Evolutionary conservation across 2,888 invertebrate species (phyloP), one percentile per base, ranked within the genome.

Genomic region (Scaptomyza cyrtandrae): DNA sequence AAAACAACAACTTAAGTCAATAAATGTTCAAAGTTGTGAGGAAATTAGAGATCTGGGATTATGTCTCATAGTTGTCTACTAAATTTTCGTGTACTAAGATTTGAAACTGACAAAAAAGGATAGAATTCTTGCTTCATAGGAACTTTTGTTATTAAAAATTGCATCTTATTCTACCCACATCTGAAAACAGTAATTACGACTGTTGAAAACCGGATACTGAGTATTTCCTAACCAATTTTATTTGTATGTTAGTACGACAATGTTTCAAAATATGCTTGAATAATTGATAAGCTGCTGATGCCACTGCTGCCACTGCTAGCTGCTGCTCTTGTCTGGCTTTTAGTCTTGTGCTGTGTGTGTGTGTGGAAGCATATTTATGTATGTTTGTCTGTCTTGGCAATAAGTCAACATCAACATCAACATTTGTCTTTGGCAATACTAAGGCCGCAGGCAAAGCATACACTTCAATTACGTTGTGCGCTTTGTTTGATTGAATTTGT

Each of bases 401-500:
- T 54, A 69, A 78, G 67, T 67, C 69, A 66, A 73, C 57, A 76
- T 54, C 19, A 19, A 19, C 19, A 19, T 1, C 19, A 71, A 71
- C 69, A 71, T 78, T 80, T 78, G 71, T 66, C 65, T 63, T 58
- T 29, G 43, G 50, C 49, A 37, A 57, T 61, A 37, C 49, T 57
- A 1, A n/a, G 31, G 86, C 80, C 71, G 16, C 43, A 24, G 69
- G 82, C 71, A 64, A 29, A 67, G 57, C 80, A 79, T 66, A 69
- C 84, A 72, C 78, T 83, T 86, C 86, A 86, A 86, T 86, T 86
- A 78, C 71, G 75, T 80, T 67, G 69, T 83, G 69, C 62, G 71
- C 85, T 74, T 83, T 86, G 81, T 86, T 79, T 86, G 85, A 85
- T 85, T 88, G 89, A 86, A 81, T 88, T 86, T 79, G 85, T 84